Evolutionary conservation across 1,140 invertebrate genomes (phyloP), one percentile per base, ranked within the genome.

Genomic region (Pogonognathellus flavescens): DNA sequence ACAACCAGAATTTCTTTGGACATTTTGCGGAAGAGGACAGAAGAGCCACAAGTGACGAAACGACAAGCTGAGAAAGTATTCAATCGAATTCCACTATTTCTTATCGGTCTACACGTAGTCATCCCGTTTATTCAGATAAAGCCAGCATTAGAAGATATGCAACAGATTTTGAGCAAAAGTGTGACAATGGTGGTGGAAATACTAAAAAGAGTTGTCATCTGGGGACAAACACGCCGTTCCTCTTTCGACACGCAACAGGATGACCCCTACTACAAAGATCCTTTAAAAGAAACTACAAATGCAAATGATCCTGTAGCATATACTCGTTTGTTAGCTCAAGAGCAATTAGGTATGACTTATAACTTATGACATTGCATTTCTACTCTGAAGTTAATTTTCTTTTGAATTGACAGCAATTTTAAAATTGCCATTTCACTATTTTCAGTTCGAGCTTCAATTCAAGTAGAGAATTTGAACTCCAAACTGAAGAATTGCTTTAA

Each of bases 1-100:
- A 92, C 93, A 84, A 94, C 94, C 0, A 93, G 93, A 89, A 90
- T 91, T 31, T 94, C 94, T n/a, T 90, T 95, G 60, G 94, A 95
- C 87, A 89, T 92, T 86, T 89, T 95, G 13, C 93, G 93, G 72
- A 92, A 92, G 88, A 91, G 93, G 87, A 93, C 93, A 11, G 88
- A 88, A 53, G 88, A 88, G 76, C 86, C 88, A 50, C 86, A 87
- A 72, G 25, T 88, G 9, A 85, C 86, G 0, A 88, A 88, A 55
- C 31, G 88, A 62, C 85, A 85, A 31, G 49, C 82, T 10, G 84
- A 83, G 11, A 88, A 88, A 76, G 57, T 84, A 31, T 41, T 84
- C 3, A 87, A 88, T 20, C 25, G 86, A n/a, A 83, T 87, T 52
- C 88, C 88, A 20, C 57, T 89, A 1, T 88, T 89, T 59, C 31